Evolutionary conservation across 2,113 vertebrate species (phyloP).

Genomic region (Ellobius talpinus): DNA sequence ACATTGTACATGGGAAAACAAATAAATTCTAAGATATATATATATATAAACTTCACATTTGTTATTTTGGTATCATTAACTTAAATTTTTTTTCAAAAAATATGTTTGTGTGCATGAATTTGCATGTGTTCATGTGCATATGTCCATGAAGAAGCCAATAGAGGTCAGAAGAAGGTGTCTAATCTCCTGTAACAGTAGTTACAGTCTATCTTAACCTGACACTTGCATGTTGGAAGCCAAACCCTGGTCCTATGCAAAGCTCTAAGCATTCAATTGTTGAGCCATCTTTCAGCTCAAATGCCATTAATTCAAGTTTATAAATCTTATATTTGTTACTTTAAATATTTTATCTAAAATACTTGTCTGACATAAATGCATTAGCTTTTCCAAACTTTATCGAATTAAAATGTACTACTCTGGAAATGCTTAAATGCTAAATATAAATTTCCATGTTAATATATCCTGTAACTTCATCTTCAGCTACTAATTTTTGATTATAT

Average conservation of each 20-base stretch:
- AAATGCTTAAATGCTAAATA: not conserved
- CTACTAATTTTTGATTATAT: conserved; percentile 4
- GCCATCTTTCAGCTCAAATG: not conserved
- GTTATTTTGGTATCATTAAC: not conserved
- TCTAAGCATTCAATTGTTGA: not conserved
- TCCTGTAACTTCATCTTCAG: not conserved
- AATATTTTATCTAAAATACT: not conserved
- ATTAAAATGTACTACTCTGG: not conserved
- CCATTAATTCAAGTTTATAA: not conserved
- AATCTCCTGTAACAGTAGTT: not conserved
- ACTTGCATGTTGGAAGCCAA: not conserved
- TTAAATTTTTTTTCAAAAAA: not conserved
- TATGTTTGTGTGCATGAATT: no score
- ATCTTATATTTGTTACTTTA: not conserved
- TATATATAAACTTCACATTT: not conserved
- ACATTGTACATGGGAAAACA: not conserved
- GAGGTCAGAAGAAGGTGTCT: not conserved
- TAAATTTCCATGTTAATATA: not conserved
- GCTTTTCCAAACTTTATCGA: not conserved
- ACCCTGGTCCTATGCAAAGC: no score
- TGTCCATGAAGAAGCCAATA: not conserved
- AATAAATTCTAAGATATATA: not conserved
- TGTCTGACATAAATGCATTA: not conserved
- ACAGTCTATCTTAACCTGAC: no score
- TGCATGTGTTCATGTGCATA: not conserved